phyloP scores from a whole-genome alignment of 2,113 vertebrate species.

The Bufo bufo region DNA sequence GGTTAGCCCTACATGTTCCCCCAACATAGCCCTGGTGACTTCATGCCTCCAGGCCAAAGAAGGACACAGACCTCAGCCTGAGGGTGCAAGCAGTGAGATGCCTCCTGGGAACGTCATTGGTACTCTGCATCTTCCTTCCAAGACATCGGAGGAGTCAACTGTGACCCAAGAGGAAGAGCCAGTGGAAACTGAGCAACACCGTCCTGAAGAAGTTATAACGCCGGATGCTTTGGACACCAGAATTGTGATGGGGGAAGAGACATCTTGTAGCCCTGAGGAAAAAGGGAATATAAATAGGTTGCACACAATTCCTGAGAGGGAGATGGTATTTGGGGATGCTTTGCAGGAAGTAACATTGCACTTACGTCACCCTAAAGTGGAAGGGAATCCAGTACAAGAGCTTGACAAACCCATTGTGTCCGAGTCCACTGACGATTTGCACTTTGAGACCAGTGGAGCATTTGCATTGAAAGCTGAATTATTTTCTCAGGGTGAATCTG shows the following conservation, averaged over 20 bases:
- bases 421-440: constrained; percentile 22
- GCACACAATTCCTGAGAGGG: neutral
- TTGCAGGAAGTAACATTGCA: constrained; percentile 4
- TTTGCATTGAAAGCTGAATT: constrained; percentile 54
- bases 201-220: constrained; percentile 59
- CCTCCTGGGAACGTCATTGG: constrained; percentile 60
- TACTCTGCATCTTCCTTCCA: constrained; percentile 60
- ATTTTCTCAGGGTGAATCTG: constrained; percentile 77
- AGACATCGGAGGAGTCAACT: constrained; percentile 58
- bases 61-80: constrained; percentile 82
- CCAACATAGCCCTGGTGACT: constrained; percentile 68
- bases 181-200: constrained; percentile 67
- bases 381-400: too few species aligned
- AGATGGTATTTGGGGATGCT: constrained; percentile 9
- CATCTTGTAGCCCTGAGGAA: constrained; percentile 72
- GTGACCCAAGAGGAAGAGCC: constrained; percentile 68
- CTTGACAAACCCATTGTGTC: neutral
- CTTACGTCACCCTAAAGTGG: neutral
- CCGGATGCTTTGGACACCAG: constrained; percentile 76
- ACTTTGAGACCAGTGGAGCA: constrained; percentile 53
- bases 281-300: constrained; percentile 53
- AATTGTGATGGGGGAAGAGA: constrained; percentile 91
- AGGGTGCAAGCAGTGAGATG: constrained; percentile 81
- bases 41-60: constrained; percentile 66
- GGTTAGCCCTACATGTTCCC: constrained; percentile 56